Percentiles rank a stretch among this genome's conserved stretches.
Conservation (phyloP, 2,797 vertebrate species). For the Amniataba percoides region DNA sequence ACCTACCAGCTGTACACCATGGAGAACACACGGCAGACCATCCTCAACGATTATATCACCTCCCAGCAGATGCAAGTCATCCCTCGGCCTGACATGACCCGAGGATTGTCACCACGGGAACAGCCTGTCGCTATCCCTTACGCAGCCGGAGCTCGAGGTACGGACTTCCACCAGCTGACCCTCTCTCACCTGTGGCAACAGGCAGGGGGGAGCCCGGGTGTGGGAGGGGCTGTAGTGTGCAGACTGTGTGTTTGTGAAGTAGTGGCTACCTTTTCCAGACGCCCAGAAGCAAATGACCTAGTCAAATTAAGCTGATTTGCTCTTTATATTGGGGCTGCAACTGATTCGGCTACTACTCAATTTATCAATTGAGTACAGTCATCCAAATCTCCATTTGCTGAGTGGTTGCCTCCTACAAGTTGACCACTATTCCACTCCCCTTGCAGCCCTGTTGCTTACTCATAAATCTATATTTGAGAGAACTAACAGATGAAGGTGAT, state of each 20-base stretch:
- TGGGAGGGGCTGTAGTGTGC: slow-evolving; percentile 63
- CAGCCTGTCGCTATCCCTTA: slow-evolving; percentile 92
- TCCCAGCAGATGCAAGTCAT: slow-evolving; percentile 99
- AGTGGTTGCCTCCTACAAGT: slow-evolving; percentile 77
- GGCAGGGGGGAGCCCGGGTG: slow-evolving; percentile 40
- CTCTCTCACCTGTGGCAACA: slow-evolving; percentile 40
- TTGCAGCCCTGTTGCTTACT: slow-evolving; percentile 76
- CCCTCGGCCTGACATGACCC: slow-evolving; percentile 90
- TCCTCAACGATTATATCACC: slow-evolving; percentile 99
- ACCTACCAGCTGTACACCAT: slow-evolving; percentile 98
- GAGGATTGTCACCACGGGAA: slow-evolving; percentile 94
- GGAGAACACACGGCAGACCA: slow-evolving; percentile 99
- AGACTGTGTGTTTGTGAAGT: slow-evolving; percentile 80
- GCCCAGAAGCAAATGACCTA: slow-evolving; percentile 88
- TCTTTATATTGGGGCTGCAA: slow-evolving; percentile 72
- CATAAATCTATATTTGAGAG: slow-evolving; percentile 74
- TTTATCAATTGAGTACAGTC: slow-evolving; percentile 57
- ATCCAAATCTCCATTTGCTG: slow-evolving; percentile 69
- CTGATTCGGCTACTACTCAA: slow-evolving; percentile 67
- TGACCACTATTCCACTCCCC: slow-evolving; percentile 73
- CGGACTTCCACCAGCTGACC: slow-evolving; percentile 54
- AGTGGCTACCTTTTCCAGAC: slow-evolving; percentile 90
- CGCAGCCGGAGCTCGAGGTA: slow-evolving; percentile 91
- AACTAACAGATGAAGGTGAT: slow-evolving; percentile 70
- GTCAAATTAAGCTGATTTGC: slow-evolving; percentile 75